phyloP scores from a whole-genome alignment of 2,113 vertebrate species.

The Proterorhinus semilunaris region DNA sequence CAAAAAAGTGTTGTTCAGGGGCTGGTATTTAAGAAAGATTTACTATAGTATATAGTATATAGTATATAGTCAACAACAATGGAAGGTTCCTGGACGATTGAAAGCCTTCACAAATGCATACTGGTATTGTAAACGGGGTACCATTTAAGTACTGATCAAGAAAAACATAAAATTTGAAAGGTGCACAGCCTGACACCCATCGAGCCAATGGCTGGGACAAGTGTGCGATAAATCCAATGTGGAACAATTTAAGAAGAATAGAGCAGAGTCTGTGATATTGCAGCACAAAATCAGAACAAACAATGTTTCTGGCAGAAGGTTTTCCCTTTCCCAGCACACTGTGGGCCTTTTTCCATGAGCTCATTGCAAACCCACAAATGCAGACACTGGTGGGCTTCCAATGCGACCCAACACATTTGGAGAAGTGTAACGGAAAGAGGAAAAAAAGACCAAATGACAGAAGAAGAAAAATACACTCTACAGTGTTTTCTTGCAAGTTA shows the following conservation, averaged over 20 bases:
- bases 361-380: conserved; percentile 66
- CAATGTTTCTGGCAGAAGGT: conserved; percentile 61
- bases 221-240: conserved; percentile 19
- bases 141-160: too few species aligned
- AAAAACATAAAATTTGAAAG: too few species aligned
- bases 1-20: too few species aligned
- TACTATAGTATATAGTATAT: too few species aligned
- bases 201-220: conserved; percentile 8
- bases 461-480: conserved; percentile 26
- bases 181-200: too few species aligned
- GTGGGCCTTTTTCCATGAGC: conserved; percentile 68
- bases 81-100: too few species aligned
- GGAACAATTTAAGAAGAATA: conserved; percentile 43
- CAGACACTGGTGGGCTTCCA: conserved; percentile 62
- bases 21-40: too few species aligned
- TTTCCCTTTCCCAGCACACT: conserved; percentile 63
- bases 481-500: conserved; percentile 45
- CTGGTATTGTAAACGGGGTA: too few species aligned
- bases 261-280: conserved; percentile 63
- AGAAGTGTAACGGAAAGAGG: conserved; percentile 56
- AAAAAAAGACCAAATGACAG: conserved; percentile 46
- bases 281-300: conserved; percentile 54
- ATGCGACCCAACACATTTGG: conserved; percentile 59
- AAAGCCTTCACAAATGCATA: too few species aligned
- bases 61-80: too few species aligned